Conservation (phyloP, 2,113 vertebrate genomes). For the Machaerirhynchus nigripectus region DNA sequence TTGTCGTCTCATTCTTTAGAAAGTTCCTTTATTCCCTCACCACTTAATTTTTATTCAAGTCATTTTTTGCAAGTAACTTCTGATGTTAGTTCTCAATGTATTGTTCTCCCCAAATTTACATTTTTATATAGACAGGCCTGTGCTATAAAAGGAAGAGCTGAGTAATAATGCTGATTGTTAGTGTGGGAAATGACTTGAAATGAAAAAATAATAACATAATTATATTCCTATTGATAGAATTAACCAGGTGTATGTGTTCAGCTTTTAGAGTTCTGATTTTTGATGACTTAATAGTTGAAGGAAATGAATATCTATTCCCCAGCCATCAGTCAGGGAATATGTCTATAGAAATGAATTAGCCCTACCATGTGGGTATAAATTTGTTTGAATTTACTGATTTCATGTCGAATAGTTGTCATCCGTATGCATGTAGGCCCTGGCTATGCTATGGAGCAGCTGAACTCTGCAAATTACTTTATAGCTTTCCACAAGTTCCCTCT, state of each 20-base stretch:
- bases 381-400: background rate
- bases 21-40: background rate
- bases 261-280: background rate
- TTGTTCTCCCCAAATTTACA: background rate
- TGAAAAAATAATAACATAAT: background rate
- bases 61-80: background rate
- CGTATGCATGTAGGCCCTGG: background rate
- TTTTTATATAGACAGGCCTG: background rate
- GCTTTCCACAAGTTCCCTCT: background rate
- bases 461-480: background rate
- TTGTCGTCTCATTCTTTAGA: background rate
- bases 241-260: background rate
- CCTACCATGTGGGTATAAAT: background rate
- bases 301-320: background rate
- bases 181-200: background rate
- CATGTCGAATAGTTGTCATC: background rate
- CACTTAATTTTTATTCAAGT: background rate
- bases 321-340: background rate
- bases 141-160: background rate
- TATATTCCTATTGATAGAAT: background rate
- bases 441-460: background rate
- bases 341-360: background rate
- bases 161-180: background rate
- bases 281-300: background rate
- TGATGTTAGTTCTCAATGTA: background rate